These are phyloP conservation scores for Myoxocephalus aenaeus DNA, from an alignment of 2,797 vertebrate genomes.

Conservation along the genomic window DNA sequence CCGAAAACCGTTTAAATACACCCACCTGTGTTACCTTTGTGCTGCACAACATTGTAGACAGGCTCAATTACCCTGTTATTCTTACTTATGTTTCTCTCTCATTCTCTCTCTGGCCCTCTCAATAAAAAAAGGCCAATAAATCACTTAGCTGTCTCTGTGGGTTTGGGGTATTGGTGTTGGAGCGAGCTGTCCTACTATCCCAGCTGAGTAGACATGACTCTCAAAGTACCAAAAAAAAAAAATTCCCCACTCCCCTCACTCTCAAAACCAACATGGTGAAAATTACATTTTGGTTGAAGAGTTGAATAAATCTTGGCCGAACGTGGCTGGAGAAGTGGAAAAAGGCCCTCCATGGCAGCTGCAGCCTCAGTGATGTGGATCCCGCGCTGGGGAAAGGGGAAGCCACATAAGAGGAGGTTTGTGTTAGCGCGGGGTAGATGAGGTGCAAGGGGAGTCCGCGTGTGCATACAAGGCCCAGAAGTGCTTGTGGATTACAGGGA, in stretches of 20 bases:
- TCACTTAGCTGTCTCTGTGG: conserved; percentile 76
- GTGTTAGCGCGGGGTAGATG: conserved; percentile 77
- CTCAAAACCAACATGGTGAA: conserved; percentile 81
- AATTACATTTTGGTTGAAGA: conserved; percentile 81
- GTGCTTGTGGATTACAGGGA: conserved; percentile 69
- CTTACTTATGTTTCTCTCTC: conserved; percentile 76
- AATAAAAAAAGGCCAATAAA: conserved; percentile 80
- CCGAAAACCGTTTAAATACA: conserved; percentile 55
- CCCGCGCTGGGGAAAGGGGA: conserved; percentile 62
- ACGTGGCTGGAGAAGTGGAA: conserved; percentile 76
- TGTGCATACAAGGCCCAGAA: conserved; percentile 60
- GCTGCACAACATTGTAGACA: conserved; percentile 62
- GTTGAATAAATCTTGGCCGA: conserved; percentile 81
- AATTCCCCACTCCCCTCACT: conserved; percentile 58
- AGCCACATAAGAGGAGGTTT: conserved; percentile 81
- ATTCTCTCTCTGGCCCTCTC: conserved; percentile 64
- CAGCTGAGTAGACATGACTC: conserved; percentile 72
- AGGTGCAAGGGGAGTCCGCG: conserved; percentile 67
- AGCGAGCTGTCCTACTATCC: conserved; percentile 68
- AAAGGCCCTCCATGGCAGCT: conserved; percentile 69
- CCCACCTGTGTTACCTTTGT: conserved; percentile 73
- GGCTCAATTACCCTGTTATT: conserved; percentile 78
- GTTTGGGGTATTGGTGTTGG: conserved; percentile 80
- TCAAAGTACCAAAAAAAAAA: conserved; percentile 54
- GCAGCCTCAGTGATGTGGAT: conserved; percentile 74